Conservation (phyloP, 53 echinoderm and acorn worm species). For the Paracentrotus lividus region DNA sequence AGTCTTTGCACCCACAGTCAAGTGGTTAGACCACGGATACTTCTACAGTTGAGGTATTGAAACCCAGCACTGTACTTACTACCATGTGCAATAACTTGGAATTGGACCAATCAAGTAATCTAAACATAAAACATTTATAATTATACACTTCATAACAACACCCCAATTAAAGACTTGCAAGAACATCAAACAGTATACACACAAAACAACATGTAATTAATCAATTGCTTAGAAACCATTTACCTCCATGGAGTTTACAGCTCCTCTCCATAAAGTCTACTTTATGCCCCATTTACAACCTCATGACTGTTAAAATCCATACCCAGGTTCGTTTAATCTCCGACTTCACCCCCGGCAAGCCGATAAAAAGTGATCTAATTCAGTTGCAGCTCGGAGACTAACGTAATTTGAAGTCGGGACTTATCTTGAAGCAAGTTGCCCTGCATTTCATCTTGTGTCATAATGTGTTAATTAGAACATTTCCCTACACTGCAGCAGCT, state of each 20-base stretch:
- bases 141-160: no score
- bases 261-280: constrained; percentile 21
- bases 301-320: not conserved
- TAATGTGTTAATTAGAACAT: constrained; percentile 29
- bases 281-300: not conserved
- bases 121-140: no score
- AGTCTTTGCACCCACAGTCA: no score
- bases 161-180: no score
- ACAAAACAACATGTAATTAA: not conserved
- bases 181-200: not conserved
- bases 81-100: no score
- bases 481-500: not conserved
- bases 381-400: not conserved
- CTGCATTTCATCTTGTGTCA: not conserved
- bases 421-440: not conserved
- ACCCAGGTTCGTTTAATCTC: not conserved
- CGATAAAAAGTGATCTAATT: constrained; percentile 22
- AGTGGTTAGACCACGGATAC: no score
- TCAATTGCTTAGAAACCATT: not conserved
- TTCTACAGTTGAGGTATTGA: no score
- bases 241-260: constrained; percentile 22
- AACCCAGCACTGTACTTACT: no score
- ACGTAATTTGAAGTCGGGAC: not conserved
- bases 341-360: not conserved
- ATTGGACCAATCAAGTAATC: no score